phyloP scores from a whole-genome alignment of 2,888 invertebrate genomes.

The Papilio elwesi region DNA sequence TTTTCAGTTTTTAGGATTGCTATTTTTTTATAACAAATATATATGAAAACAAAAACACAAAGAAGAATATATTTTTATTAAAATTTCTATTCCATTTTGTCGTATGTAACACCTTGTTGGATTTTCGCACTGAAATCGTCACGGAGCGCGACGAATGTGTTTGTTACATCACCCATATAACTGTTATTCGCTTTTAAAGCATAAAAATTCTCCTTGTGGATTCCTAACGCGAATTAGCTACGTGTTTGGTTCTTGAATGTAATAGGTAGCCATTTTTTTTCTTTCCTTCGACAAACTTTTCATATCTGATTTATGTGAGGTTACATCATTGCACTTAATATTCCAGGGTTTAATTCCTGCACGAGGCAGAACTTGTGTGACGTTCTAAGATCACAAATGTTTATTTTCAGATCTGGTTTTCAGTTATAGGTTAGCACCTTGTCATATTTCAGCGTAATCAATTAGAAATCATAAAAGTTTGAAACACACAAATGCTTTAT shows the following conservation, averaged over 20 bases:
- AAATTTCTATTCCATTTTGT: constrained; percentile 12
- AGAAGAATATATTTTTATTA: neutral
- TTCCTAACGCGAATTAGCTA: constrained; percentile 46
- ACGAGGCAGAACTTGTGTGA: too few relatives aligned
- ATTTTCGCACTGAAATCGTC: neutral
- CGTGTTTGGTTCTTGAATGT: constrained; percentile 33
- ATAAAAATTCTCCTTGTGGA: constrained; percentile 44
- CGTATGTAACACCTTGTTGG: constrained; percentile 15
- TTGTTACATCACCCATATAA: constrained; percentile 28
- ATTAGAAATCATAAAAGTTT: too few relatives aligned
- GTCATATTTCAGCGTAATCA: too few relatives aligned
- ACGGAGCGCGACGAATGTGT: constrained; percentile 11
- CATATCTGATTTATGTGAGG: neutral
- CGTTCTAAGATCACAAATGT: too few relatives aligned
- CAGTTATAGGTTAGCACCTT: too few relatives aligned
- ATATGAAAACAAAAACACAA: neutral
- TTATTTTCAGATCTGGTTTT: too few relatives aligned
- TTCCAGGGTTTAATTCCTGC: too few relatives aligned
- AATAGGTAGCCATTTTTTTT: neutral
- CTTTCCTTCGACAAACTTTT: neutral
- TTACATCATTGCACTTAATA: neutral
- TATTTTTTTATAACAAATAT: neutral
- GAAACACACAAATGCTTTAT: too few relatives aligned
- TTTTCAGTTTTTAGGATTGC: neutral
- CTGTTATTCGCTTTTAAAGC: constrained; percentile 11